Evolutionary conservation across 92 coral and sea anemone genomes (phyloP).

Genomic region (Parazoanthus darwini): DNA sequence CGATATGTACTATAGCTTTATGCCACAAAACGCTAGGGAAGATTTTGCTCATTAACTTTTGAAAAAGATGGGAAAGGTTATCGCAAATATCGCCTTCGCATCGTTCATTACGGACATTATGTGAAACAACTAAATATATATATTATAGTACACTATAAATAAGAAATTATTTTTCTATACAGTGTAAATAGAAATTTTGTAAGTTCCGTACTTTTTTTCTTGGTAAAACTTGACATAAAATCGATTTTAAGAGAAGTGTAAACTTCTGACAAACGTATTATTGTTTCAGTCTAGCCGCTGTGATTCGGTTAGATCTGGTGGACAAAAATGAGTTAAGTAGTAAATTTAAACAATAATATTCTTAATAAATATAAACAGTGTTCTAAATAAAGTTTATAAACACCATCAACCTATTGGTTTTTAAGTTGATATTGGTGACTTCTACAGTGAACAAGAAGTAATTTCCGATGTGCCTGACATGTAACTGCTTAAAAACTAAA

Average conservation of each 20-base stretch:
- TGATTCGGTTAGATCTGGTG: background rate
- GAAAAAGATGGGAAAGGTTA: background rate
- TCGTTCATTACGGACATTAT: background rate
- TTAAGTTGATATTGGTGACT: background rate
- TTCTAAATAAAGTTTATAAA: background rate
- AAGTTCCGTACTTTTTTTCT: too few species aligned
- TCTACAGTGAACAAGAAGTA: background rate
- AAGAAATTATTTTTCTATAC: background rate
- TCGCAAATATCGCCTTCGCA: background rate
- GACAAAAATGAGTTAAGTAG: background rate
- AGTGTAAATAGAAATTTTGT: background rate
- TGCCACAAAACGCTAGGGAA: background rate
- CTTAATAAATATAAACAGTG: too few species aligned
- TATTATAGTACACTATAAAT: too few species aligned
- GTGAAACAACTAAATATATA: background rate
- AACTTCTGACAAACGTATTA: background rate
- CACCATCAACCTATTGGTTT: background rate
- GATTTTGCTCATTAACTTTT: conserved; percentile 4
- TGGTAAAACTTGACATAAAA: background rate
- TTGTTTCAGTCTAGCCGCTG: background rate
- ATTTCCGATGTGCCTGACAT: background rate
- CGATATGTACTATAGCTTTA: background rate
- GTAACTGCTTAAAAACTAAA: background rate
- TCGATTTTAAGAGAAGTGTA: too few species aligned
- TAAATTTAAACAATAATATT: too few species aligned